Evolutionary conservation across 2,113 vertebrate species (phyloP), one percentile per base, ranked within the genome.

Genomic region (Thryonomys swinderianus): DNA sequence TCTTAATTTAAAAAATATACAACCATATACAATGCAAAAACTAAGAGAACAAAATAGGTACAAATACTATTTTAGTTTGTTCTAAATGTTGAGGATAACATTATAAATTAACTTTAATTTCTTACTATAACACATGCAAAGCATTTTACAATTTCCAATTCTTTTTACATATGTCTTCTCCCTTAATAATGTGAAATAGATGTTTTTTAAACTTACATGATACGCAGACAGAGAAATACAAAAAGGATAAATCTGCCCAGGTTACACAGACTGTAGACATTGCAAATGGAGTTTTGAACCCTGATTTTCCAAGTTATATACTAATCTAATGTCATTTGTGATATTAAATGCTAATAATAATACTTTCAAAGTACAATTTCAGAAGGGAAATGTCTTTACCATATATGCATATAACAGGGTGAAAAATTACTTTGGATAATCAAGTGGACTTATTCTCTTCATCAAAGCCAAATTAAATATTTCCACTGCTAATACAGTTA

Each of bases 331-430:
- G 23, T 51, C 27, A 71, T 40, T 79, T 71, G 42, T 90, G 14
- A 62, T 20, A 45, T 17, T 62, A n/a, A 48, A 18, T 76, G 10
- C 71, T 62, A 61, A 45, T 25, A 40, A 74, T 27, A 62, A 86
- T 87, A 67, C 59, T 66, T 94, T 89, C 73, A 61, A 78, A 85
- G n/a, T 85, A 17, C n/a, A 71, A 85, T 59, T 85, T 85, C 25
- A 94, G 14, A 13, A 16, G 59, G 1, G 25, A 37, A 76, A 30
- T 23, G 20, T 85, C n/a, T 85, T 88, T 76, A 55, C 8, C 4
- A 59, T 11, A 78, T 78, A 59, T 64, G 32, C 32, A n/a, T 3
- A 37, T 18, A 66, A n/a, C 37, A 59, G 18, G 25, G 25, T 34
- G 10, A 80, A 80, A 91, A 62, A 79, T 62, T 37, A 83, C 32